Evolutionary conservation across 2,113 vertebrate species (phyloP), one percentile per base, ranked within the genome.

Genomic region (Vulpes vulpes): DNA sequence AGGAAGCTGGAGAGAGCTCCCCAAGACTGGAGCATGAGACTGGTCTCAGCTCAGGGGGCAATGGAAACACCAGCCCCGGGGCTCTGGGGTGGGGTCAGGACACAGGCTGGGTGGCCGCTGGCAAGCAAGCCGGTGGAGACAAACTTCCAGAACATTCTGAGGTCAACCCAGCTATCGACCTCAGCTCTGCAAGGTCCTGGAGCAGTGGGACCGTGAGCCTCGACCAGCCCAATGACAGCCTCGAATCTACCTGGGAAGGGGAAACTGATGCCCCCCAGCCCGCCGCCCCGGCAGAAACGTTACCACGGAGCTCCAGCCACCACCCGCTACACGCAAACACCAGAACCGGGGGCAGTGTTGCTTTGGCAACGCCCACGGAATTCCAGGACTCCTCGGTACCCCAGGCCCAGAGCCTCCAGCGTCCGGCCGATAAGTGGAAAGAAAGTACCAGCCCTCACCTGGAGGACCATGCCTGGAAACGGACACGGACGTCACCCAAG

Each of bases 211-310:
- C 96, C 0, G 5, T 89, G 60, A 97, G 89, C 65, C 3, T 49
- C 3, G 4, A 43, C 12, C 69, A 73, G 8, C 38, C 93, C 51
- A 96, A 92, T 20, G 82, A 96, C 12, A 19, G 5, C 51, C 94
- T 8, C 4, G 96, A 88, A 67, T 97, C 84, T 14, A 30, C 76
- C 81, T 98, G 96, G 97, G 96, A 97, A 89, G 95, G 93, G 94
- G 95, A 96, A 14, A 14, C 76, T 0, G 7, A 88, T 23, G 59
- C 51, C 55, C 85, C 38, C 32, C 96, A 38, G 23, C 55, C 64
- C 9, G 4, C 43, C 57, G 38, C 57, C 12, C 64, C 35, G 11
- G 6, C 62, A 85, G 96, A 96, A 12, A 23, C 96, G 43, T 6
- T 60, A 85, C 62, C 97, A 1, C 80, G 97, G 83, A 57, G 92